Base-by-base conservation (phyloP, 2,888 invertebrate species). In the Diarsia rubi region DNA sequence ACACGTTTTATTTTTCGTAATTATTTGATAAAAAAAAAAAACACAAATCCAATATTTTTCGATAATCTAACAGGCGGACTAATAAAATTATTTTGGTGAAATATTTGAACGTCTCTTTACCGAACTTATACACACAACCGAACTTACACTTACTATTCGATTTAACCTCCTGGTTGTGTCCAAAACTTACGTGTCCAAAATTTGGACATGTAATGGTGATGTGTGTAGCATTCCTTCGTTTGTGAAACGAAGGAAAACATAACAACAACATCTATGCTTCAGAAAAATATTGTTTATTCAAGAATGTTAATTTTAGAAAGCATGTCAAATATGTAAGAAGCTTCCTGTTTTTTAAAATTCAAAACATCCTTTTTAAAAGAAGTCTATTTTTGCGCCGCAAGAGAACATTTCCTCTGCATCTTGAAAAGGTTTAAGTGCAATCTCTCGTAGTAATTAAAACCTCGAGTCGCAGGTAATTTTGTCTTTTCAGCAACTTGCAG, bases 361-460 rank as follows among this genome's bases (percentile, higher is more conserved):
- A 24, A 57, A 49, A 31, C 57, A 2, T 24, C 12, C 0, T 64
- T 68, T 42, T n/a, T 31, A 19, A 44, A 77, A 70, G 12, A 60
- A 16, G 24, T 27, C 21, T 44, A 24, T 24, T n/a, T 49, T 14
- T 0, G 44, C 11, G 37, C 60, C 54, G 24, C 37, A 65, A 42
- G 52, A 71, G 37, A 68, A 69, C 19, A 66, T 75, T 54, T 69
- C 21, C 57, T 54, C 45, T 69, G 47, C 60, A 54, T 52, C 24
- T 59, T 60, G 66, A 47, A 69, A 49, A 44, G 47, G 37, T 42
- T 66, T 54, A 64, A 82, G 81, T 84, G 82, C 81, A 52, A 73
- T 82, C 49, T 72, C 69, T 67, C 68, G 82, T 81, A 81, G 72
- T 76, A 84, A 84, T 82, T 81, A 81, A 65, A 70, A 71, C 24